Conservation (phyloP, 1,140 invertebrate genomes). For the Stegodyphus dumicola region DNA sequence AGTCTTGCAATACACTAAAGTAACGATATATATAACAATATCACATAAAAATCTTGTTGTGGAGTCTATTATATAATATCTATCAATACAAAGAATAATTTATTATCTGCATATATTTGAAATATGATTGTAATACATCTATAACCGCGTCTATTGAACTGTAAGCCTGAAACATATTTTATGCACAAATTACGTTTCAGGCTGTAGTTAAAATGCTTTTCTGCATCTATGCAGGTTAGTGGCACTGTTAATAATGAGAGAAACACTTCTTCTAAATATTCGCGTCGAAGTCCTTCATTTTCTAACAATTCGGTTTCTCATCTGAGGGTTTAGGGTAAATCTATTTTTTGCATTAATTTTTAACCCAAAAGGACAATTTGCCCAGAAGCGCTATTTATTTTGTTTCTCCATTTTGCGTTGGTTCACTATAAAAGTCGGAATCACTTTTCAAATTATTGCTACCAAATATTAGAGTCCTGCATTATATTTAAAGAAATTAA, state of each 20-base stretch:
- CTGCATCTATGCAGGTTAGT: neutral
- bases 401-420: no score
- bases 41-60: no score
- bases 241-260: neutral
- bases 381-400: no score
- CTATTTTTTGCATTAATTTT: neutral
- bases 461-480: no score
- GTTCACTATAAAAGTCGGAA: no score
- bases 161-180: neutral
- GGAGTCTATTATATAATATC: neutral
- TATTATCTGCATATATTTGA: neutral
- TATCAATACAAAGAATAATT: neutral
- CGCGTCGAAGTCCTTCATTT: neutral
- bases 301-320: neutral
- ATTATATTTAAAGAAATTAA: no score
- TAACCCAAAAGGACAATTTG: no score
- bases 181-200: neutral
- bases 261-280: neutral
- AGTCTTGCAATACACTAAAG: neutral
- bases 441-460: no score
- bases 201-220: neutral
- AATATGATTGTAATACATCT: no score
- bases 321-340: neutral
- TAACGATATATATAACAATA: no score
- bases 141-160: neutral